Base-by-base conservation (phyloP, 1,140 invertebrate genomes). In the Tetranychus cinnabarinus region DNA sequence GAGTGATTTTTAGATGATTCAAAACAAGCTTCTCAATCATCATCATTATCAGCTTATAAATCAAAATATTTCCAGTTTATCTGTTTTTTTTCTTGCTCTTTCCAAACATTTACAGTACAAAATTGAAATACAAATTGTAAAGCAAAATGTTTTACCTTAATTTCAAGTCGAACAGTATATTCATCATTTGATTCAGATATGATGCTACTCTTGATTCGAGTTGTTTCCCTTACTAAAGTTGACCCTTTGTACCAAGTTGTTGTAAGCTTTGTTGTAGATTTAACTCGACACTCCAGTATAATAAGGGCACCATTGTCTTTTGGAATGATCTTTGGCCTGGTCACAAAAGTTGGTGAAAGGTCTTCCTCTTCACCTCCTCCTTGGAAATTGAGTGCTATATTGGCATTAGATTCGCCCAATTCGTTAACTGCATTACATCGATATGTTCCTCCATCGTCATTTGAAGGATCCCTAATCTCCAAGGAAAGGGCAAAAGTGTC, bases 391-490 rank as follows among this genome's bases (percentile, higher is more conserved):
- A 60, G 59, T 31, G 50, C 34, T 46, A 99, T 97, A 78, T 97
- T 99, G 66, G 95, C 95, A 80, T 97, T 98, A 75, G 89, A 95
- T 79, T 98, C 93, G 73, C 95, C 95, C 73, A 85, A 85, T 72
- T 85, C 82, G 81, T 99, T 99, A 77, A 91, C 87, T 63, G 93
- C 95, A 75, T 96, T 97, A 79, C 92, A 97, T 70, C 92, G 82
- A 77, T 97, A 99, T 74, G 91, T 89, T 63, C 95, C 95, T 66
- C 91, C 92, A 73, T 99, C 95, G 69, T 86, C 83, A 69, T 83
- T 83, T 59, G 85, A 88, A 36, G 95, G 93, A 75, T 91, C 47
- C 23, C 8, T 35, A 68, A 95, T 91, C 77, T 90, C 86, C 70
- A 97, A 79, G 37, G 83, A 86, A 47, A 95, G 80, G 66, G 88